Percentiles rank a stretch among this genome's conserved stretches.
phyloP scores from a whole-genome alignment of 2,113 vertebrate species.

The Lutjanus erythropterus region DNA sequence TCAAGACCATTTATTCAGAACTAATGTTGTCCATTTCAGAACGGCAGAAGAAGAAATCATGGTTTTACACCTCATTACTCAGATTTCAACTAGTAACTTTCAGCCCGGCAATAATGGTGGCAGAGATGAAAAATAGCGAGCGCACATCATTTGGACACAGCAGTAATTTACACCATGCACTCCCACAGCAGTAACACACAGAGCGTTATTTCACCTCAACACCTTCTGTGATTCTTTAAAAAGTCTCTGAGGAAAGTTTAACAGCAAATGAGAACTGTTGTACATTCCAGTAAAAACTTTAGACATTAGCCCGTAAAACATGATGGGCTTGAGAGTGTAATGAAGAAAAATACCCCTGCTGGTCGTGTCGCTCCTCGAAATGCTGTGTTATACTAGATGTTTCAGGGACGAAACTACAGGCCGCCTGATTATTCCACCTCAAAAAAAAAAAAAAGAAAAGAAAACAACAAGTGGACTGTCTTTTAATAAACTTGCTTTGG shows the following conservation, averaged over 20 bases:
- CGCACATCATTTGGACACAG: constrained; percentile 41
- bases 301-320: background rate
- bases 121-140: constrained; percentile 47
- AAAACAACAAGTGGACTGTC: constrained; percentile 17
- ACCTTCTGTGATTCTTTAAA: constrained; percentile 28
- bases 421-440: background rate
- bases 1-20: constrained; percentile 29
- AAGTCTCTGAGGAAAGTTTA: constrained; percentile 47
- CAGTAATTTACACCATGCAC: constrained; percentile 31
- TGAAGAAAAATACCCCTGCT: constrained; percentile 41
- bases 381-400: constrained; percentile 28
- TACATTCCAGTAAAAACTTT: constrained; percentile 27
- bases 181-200: constrained; percentile 11
- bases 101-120: constrained; percentile 45
- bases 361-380: constrained; percentile 29
- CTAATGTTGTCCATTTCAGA: constrained; percentile 44
- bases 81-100: constrained; percentile 34
- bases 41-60: constrained; percentile 20
- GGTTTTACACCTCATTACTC: constrained; percentile 54
- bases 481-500: constrained; percentile 4
- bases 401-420: constrained; percentile 31
- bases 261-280: constrained; percentile 52
- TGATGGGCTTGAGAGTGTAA: constrained; percentile 22
- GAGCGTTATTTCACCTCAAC: constrained; percentile 32
- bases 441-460: background rate